Conservation (phyloP, 2,113 vertebrate genomes). For the Anguilla japonica region DNA sequence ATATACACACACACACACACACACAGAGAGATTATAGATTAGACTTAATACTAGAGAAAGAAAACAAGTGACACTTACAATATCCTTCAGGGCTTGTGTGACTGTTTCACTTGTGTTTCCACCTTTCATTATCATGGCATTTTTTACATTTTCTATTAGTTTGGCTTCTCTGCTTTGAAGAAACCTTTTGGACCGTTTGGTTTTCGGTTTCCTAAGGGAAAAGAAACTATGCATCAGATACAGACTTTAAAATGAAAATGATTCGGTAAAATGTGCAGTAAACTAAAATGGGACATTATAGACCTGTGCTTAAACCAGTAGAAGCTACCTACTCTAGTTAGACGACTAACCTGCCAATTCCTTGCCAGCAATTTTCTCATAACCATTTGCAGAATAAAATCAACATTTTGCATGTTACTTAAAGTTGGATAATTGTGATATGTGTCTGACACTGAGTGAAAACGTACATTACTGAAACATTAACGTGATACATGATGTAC, state of each 20-base stretch:
- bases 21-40: too few relatives aligned
- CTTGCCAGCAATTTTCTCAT: too few relatives aligned
- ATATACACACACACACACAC: too few relatives aligned
- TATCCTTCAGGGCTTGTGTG: constrained; percentile 83
- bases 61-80: constrained; percentile 70
- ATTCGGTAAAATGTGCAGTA: background rate
- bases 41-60: background rate
- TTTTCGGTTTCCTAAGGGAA: constrained; percentile 86
- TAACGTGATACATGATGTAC: too few relatives aligned
- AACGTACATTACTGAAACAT: background rate
- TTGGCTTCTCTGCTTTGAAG: constrained; percentile 85
- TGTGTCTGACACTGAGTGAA: background rate
- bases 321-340: too few relatives aligned
- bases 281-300: background rate
- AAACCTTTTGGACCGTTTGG: constrained; percentile 89
- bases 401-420: too few relatives aligned
- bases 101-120: constrained; percentile 83
- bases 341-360: too few relatives aligned
- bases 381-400: too few relatives aligned
- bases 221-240: constrained; percentile 8
- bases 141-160: constrained; percentile 84
- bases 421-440: background rate
- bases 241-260: background rate
- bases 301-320: background rate
- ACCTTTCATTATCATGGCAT: constrained; percentile 90